Percentiles rank a stretch among this genome's conserved stretches.
Evolutionary conservation across 2,888 invertebrate genomes (phyloP).

Genomic region (Chironomus riparius): DNA sequence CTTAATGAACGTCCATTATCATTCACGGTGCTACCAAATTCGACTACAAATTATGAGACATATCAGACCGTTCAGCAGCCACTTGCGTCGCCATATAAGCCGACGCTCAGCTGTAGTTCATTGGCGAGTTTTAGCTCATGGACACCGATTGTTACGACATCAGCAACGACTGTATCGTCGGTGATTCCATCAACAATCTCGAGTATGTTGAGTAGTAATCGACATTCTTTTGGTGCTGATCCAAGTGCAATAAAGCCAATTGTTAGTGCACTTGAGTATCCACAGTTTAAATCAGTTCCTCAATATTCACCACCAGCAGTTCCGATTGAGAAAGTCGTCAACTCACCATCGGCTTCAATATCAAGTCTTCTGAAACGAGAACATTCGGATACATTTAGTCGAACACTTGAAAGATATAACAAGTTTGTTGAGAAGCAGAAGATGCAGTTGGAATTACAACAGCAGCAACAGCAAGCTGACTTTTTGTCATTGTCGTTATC

Average conservation of each 20-base stretch:
- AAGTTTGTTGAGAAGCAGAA: slow-evolving; percentile 12
- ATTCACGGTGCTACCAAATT: slow-evolving; percentile 17
- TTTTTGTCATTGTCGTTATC: slow-evolving; percentile 42
- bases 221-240: not conserved
- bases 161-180: not conserved
- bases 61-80: slow-evolving; percentile 5
- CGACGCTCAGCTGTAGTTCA: not conserved
- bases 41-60: not conserved
- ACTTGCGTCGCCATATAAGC: slow-evolving; percentile 3
- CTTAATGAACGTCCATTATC: slow-evolving; percentile 18
- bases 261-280: slow-evolving; percentile 16
- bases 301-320: not conserved
- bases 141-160: not conserved
- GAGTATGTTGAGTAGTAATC: not conserved
- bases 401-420: not conserved
- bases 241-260: slow-evolving; percentile 16
- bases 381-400: not conserved
- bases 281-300: not conserved
- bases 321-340: too few relatives aligned
- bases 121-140: slow-evolving; percentile 2
- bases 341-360: too few relatives aligned
- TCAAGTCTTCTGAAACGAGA: not conserved
- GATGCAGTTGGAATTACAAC: not conserved
- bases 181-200: not conserved
- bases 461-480: slow-evolving; percentile 30